Conservation (phyloP, 2,113 vertebrate genomes). For the Tupaia tana region DNA sequence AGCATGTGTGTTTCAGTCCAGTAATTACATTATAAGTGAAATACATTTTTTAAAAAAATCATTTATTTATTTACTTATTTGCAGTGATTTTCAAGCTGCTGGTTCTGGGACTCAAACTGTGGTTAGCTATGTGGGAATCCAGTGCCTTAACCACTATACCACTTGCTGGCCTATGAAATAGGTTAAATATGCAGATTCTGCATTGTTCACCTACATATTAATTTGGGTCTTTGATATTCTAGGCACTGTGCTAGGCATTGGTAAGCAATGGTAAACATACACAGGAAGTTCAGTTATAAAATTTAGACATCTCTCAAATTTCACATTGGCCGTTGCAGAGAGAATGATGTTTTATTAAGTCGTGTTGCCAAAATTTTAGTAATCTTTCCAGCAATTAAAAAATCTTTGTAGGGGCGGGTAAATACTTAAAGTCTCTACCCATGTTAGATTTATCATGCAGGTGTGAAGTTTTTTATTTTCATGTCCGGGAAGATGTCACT, state of each 20-base stretch:
- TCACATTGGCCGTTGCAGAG: not conserved
- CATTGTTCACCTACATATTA: slow-evolving; percentile 30
- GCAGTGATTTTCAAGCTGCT: too few relatives aligned
- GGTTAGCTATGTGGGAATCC: too few relatives aligned
- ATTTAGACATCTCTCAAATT: slow-evolving; percentile 27
- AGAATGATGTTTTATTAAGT: slow-evolving; percentile 1
- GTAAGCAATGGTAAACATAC: slow-evolving; percentile 37
- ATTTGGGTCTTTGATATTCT: slow-evolving; percentile 33
- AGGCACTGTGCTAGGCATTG: not conserved
- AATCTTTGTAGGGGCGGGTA: not conserved
- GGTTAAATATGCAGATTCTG: slow-evolving; percentile 21
- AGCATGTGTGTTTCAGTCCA: slow-evolving; percentile 46
- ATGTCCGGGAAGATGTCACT: not conserved
- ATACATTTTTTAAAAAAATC: not conserved
- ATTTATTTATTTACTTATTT: too few relatives aligned
- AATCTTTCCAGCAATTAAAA: slow-evolving; percentile 28
- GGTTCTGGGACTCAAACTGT: too few relatives aligned
- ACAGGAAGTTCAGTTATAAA: slow-evolving; percentile 7
- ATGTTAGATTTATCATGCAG: not conserved
- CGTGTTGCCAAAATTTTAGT: slow-evolving; percentile 18
- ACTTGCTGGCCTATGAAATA: not conserved
- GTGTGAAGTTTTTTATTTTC: not conserved
- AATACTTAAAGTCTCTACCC: not conserved
- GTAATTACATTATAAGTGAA: slow-evolving; percentile 52
- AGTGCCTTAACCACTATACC: too few relatives aligned